phyloP scores from a whole-genome alignment of 2,888 invertebrate species.

The Xylota segnis region DNA sequence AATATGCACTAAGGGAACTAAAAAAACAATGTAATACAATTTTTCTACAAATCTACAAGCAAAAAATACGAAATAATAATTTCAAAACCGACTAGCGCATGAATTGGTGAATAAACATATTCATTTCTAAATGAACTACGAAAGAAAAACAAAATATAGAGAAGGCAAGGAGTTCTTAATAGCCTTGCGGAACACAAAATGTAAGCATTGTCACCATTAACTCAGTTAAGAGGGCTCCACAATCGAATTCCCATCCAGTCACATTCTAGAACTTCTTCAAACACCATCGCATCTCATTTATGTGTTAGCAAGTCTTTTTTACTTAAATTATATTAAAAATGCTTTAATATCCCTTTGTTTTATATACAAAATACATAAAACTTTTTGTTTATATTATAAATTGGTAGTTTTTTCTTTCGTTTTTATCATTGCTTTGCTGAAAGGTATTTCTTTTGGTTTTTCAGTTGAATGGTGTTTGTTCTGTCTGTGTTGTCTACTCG shows the following conservation, averaged over 20 bases:
- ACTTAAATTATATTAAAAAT: slow-evolving; percentile 40
- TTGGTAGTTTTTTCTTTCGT: slow-evolving; percentile 33
- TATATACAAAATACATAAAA: slow-evolving; percentile 61
- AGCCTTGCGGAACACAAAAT: background rate
- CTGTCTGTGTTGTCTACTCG: background rate
- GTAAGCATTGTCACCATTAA: slow-evolving; percentile 50
- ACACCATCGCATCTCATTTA: slow-evolving; percentile 23
- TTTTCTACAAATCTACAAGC: slow-evolving; percentile 67
- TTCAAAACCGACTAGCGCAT: slow-evolving; percentile 31
- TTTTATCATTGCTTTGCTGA: slow-evolving; percentile 53
- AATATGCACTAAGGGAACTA: slow-evolving; percentile 1
- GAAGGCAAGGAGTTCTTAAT: background rate
- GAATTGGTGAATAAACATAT: slow-evolving; percentile 1
- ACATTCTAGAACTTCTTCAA: slow-evolving; percentile 6
- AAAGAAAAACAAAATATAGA: background rate
- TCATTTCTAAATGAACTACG: background rate
- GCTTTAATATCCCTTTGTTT: slow-evolving; percentile 31
- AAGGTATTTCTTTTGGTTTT: slow-evolving; percentile 34
- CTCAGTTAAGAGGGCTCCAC: slow-evolving; percentile 60
- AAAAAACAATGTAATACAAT: slow-evolving; percentile 38
- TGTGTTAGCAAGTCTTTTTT: slow-evolving; percentile 24
- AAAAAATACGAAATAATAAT: slow-evolving; percentile 24
- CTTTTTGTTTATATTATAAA: slow-evolving; percentile 37
- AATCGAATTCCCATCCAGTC: slow-evolving; percentile 13
- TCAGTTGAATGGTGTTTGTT: slow-evolving; percentile 33